Percentiles rank a stretch among this genome's conserved stretches.
Conservation (phyloP, 2,797 vertebrate species). For the Odontamblyopus lacepedii region DNA sequence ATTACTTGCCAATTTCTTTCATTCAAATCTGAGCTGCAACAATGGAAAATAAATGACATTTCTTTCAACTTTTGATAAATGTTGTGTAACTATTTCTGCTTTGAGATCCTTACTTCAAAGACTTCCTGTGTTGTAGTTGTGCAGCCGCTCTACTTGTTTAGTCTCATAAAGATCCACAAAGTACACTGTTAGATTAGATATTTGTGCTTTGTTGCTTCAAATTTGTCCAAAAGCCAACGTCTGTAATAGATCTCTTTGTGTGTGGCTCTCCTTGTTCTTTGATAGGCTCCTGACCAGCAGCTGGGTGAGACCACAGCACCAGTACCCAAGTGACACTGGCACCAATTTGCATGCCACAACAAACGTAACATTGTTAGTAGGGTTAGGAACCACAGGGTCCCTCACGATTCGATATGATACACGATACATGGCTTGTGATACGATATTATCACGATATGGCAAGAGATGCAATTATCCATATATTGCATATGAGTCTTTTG, state of each 20-base stretch:
- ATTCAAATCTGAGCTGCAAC: background rate
- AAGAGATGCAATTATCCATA: too few relatives aligned
- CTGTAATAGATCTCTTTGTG: slow-evolving; percentile 4
- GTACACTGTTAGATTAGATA: background rate
- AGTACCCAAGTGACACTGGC: slow-evolving; percentile 70
- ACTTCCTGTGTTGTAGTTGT: background rate
- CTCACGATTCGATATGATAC: too few relatives aligned
- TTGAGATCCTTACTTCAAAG: background rate
- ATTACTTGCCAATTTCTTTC: background rate
- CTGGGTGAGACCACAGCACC: slow-evolving; percentile 70
- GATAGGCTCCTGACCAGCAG: slow-evolving; percentile 42
- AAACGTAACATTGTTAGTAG: slow-evolving; percentile 50
- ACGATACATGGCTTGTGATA: too few relatives aligned
- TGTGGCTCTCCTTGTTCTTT: background rate
- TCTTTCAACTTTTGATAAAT: background rate
- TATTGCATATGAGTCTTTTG: too few relatives aligned
- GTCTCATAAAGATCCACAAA: background rate
- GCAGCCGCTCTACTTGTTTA: background rate
- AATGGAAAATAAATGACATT: background rate
- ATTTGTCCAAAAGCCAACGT: background rate
- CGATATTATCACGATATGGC: too few relatives aligned
- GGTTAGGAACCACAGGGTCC: too few relatives aligned
- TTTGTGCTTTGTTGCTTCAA: background rate
- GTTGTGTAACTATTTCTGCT: background rate
- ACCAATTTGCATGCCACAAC: slow-evolving; percentile 39